phyloP scores from a whole-genome alignment of 1,140 invertebrate species.

The Caenorhabditis elegans region WBcel235 BX284602.5:9435001-9435500 shows the following conservation, averaged over 20 bases:
- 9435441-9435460: neutral
- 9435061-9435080: neutral
- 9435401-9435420: neutral
- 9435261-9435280: constrained; percentile 36
- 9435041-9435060: neutral
- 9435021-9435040: constrained; percentile 1
- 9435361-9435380: neutral
- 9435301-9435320: constrained; percentile 37
- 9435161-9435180: neutral
- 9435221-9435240: too few species aligned
- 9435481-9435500: neutral
- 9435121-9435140: neutral
- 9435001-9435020: neutral
- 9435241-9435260: constrained; percentile 38
- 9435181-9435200: neutral
- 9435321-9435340: constrained; percentile 39
- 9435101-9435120: neutral
- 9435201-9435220: neutral
- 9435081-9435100: neutral
- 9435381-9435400: neutral
- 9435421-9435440: neutral
- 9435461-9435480: neutral
- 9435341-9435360: constrained; percentile 3
- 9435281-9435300: constrained; percentile 39
- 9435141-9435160: neutral